Conservation (phyloP, 1,140 invertebrate genomes). For the Uloborus diversus region DNA sequence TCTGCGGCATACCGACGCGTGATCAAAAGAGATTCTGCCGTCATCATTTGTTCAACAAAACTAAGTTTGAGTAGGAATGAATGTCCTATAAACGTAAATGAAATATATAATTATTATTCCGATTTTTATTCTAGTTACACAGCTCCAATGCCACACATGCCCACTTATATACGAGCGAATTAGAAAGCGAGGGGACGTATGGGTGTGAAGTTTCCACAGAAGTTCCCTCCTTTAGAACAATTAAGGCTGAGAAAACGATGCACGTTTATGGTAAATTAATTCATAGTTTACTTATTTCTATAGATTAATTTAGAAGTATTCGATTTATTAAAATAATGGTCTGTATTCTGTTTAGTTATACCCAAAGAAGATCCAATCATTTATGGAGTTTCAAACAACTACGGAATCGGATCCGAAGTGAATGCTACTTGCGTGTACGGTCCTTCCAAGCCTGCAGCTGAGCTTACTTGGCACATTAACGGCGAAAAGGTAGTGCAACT, state of each 20-base stretch:
- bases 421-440: conserved; percentile 59
- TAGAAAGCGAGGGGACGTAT: conserved; percentile 59
- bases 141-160: conserved; percentile 59
- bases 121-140: conserved; percentile 33
- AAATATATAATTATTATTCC: no score
- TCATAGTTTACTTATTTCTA: background rate
- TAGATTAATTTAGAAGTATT: background rate
- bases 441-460: conserved; percentile 58
- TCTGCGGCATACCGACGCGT: no score
- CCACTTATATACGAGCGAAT: conserved; percentile 46
- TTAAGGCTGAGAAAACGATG: conserved; percentile 60
- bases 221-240: conserved; percentile 58
- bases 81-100: no score
- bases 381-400: conserved; percentile 49
- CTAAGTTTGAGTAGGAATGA: no score
- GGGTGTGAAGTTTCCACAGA: conserved; percentile 62
- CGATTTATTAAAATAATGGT: background rate
- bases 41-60: no score
- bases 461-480: conserved; percentile 59
- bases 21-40: no score
- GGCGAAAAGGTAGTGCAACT: conserved; percentile 58
- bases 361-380: conserved; percentile 56
- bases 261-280: conserved; percentile 60
- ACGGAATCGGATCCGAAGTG: conserved; percentile 59
- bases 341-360: conserved; percentile 49